Evolutionary conservation across 2,797 vertebrate genomes (phyloP).

Genomic region (Trichosurus vulpecula): DNA sequence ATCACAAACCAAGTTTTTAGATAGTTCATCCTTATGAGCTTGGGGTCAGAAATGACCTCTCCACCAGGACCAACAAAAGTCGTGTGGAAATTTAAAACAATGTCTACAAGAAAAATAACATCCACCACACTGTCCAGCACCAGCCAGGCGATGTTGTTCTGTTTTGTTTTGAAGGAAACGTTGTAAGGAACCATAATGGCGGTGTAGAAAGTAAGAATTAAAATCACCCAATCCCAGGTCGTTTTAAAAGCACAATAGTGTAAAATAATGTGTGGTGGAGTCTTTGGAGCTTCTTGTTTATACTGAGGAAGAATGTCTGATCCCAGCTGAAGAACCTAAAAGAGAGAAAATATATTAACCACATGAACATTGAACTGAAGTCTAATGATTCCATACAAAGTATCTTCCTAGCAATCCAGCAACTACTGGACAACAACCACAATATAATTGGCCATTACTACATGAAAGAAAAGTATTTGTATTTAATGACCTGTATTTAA

Average conservation of each 20-base stretch:
- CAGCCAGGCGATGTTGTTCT: conserved; percentile 97
- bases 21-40: conserved; percentile 98
- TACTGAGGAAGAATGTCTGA: conserved; percentile 99
- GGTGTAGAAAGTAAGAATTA: conserved; percentile 98
- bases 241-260: conserved; percentile 99
- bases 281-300: conserved; percentile 98
- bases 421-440: background rate
- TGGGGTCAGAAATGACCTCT: conserved; percentile 97
- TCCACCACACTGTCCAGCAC: conserved; percentile 98
- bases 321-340: conserved; percentile 94
- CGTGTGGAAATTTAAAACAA: conserved; percentile 98
- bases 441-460: background rate
- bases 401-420: background rate
- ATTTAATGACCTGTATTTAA: background rate
- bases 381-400: background rate
- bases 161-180: conserved; percentile 97
- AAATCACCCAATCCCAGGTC: conserved; percentile 99
- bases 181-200: conserved; percentile 99
- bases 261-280: conserved; percentile 96
- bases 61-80: conserved; percentile 97
- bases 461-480: background rate
- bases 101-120: conserved; percentile 98
- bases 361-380: background rate
- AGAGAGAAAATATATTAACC: conserved; percentile 55
- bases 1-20: conserved; percentile 99